These are phyloP conservation scores for Gymnoscopelus microlampas DNA, from an alignment of 2,797 vertebrate species.

Conservation along the genomic window DNA sequence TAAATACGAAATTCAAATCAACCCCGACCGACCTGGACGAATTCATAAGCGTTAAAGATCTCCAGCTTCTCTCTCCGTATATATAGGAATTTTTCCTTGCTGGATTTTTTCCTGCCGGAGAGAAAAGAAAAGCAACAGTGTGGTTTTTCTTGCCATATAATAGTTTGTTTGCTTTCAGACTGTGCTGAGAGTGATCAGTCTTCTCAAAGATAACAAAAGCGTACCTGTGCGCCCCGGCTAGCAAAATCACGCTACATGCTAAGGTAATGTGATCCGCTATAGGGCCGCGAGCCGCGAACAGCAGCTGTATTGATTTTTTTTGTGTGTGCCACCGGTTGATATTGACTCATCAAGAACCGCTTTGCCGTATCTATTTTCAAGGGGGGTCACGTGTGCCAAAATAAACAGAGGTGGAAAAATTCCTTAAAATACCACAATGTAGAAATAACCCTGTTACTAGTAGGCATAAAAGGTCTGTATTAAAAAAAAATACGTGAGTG, in stretches of 20 bases:
- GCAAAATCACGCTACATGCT: slow-evolving; percentile 25
- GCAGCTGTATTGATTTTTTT: slow-evolving; percentile 66
- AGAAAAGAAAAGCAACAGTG: slow-evolving; percentile 57
- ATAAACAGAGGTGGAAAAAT: slow-evolving; percentile 49
- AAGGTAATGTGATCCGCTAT: slow-evolving; percentile 50
- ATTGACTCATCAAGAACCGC: slow-evolving; percentile 65
- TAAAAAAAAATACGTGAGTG: too few species aligned
- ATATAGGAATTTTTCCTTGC: slow-evolving; percentile 18
- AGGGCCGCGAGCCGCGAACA: slow-evolving; percentile 49
- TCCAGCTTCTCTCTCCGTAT: slow-evolving; percentile 4
- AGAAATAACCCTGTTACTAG: too few species aligned
- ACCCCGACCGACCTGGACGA: slow-evolving; percentile 35
- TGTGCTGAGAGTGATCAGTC: slow-evolving; percentile 56
- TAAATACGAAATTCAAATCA: slow-evolving; percentile 63
- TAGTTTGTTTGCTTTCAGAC: slow-evolving; percentile 59
- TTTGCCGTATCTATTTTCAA: slow-evolving; percentile 57
- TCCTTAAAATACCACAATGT: too few species aligned
- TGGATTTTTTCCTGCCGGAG: slow-evolving; percentile 29
- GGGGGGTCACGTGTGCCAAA: slow-evolving; percentile 42
- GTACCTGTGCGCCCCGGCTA: slow-evolving; percentile 48
- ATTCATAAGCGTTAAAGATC: slow-evolving; percentile 44
- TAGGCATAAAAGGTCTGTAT: too few species aligned
- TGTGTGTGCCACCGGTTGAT: slow-evolving; percentile 43
- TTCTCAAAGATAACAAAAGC: slow-evolving; percentile 59
- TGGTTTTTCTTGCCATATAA: slow-evolving; percentile 56